Evolutionary conservation across 2,797 vertebrate genomes (phyloP), one percentile per base, ranked within the genome.

Genomic region (Hydrolagus colliei): DNA sequence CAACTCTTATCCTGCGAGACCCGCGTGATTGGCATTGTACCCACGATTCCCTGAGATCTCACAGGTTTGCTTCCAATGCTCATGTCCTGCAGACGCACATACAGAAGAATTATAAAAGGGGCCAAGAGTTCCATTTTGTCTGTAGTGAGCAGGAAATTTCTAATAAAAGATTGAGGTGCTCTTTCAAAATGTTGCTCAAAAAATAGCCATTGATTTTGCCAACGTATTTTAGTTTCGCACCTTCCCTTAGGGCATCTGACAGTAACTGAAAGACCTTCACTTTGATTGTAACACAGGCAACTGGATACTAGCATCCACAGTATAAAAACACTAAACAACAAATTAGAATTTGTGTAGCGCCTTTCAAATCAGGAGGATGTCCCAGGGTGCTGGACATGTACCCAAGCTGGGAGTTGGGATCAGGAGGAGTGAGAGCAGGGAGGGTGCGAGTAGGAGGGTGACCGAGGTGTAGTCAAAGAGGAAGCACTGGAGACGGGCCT

Each of bases 1-100:
- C 90, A 93, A 87, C 88, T 68, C 86, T 91, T 92, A 90, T 98
- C 97, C 87, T 95, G 93, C 0, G 94, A 95, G 87, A 95, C 93
- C 76, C 95, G 95, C 63, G 96, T 96, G 88, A 93, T 90, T 87
- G 95, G 92, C 93, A 96, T 97, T 86, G 89, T 89, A 89, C 91
- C 93, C 79, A 93, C 90, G 89, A 93, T 96, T 96, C 95, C 97
- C 96, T 97, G 98, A 97, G 95, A 93, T 96, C 98, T 99, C 89
- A 95, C 91, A 90, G 94, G 93, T 92, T 96, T 98, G 93, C 91
- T 92, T 1, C 90, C 89, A 59, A 93, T 94, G 88, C 97, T 97
- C 90, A 98, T 97, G 95, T 99, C 89, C 88, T 86, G 86, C 78
- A 75, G 72, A 65, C 41, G 77, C n/a, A 32, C 0, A 78, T 11